Base-by-base conservation (phyloP, 2,797 vertebrate species). In the Sebastes paucispinis region DNA sequence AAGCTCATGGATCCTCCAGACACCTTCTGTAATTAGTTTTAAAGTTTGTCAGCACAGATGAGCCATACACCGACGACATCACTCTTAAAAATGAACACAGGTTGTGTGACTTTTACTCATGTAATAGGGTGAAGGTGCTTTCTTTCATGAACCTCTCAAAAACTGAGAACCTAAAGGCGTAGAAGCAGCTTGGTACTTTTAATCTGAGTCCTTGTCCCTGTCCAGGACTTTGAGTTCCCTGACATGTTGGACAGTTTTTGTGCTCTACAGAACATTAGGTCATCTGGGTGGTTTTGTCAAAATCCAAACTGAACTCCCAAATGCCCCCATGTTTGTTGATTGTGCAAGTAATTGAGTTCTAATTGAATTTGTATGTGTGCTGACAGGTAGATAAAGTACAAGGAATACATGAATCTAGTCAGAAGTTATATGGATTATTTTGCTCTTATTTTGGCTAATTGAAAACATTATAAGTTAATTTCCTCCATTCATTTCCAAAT, bases 41-140 rank as follows among this genome's bases (percentile, higher is more conserved):
- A 54, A 69, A 60, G 43, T 63, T 47, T 73, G 73, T 81, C 69
- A 69, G 65, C 22, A 62, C 18, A 59, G 65, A 80, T 69, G 73
- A 77, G 69, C 4, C 1, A 6, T 39, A 22, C 34, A 32, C 24
- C 22, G 62, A 69, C 60, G 1, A 65, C 16, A 10, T 71, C 63
- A 60, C 22, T 7, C 20, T 59, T 20, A 36, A 18, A 47, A 34
- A n/a, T 25, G 50, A 68, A 32, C n/a, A 58, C 39, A 25, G 10
- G 5, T 36, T 36, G 34, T 55, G 63, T 27, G 52, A 79, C 52
- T 16, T n/a, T 32, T 5, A 32, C 31, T 59, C 47, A 24, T 58
- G 16, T 20, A 54, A 47, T 9, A 16, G 12, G 32, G 9, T 57
- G n/a, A 69, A 69, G 55, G 14, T 52, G 57, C 47, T 50, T 50